Conservation (phyloP, 2,113 vertebrate genomes). For the Actenoides lindsayi region DNA sequence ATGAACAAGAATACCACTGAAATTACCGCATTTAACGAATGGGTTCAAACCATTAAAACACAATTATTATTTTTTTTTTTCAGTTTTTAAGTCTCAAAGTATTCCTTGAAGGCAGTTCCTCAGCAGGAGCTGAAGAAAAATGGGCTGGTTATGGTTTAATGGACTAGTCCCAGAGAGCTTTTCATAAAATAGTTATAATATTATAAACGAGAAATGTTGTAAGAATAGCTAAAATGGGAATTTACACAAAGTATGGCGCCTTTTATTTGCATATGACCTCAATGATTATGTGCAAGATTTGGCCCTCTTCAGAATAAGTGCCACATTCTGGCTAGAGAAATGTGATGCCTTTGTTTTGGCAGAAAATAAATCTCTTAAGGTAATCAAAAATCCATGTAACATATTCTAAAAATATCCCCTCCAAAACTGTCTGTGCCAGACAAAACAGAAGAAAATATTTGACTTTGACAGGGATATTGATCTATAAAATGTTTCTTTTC, state of each 20-base stretch:
- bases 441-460: constrained; percentile 59
- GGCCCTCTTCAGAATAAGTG: constrained; percentile 55
- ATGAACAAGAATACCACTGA: not conserved
- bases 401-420: constrained; percentile 44
- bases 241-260: constrained; percentile 36
- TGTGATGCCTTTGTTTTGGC: constrained; percentile 54
- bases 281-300: constrained; percentile 76
- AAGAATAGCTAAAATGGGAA: constrained; percentile 55
- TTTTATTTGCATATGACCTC: constrained; percentile 70
- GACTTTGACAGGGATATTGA: constrained; percentile 47
- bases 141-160: not conserved
- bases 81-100: not conserved
- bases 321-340: constrained; percentile 62
- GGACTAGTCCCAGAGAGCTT: constrained; percentile 16
- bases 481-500: constrained; percentile 45
- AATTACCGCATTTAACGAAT: not conserved
- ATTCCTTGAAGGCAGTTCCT: constrained; percentile 18
- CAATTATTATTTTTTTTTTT: not conserved
- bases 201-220: constrained; percentile 39
- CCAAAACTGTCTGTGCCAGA: constrained; percentile 53
- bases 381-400: constrained; percentile 62
- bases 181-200: constrained; percentile 23
- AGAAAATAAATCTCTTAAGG: constrained; percentile 66
- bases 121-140: constrained; percentile 40
- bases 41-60: not conserved